Evolutionary conservation across 2,113 vertebrate species (phyloP).

Genomic region (Callorhinus ursinus): DNA sequence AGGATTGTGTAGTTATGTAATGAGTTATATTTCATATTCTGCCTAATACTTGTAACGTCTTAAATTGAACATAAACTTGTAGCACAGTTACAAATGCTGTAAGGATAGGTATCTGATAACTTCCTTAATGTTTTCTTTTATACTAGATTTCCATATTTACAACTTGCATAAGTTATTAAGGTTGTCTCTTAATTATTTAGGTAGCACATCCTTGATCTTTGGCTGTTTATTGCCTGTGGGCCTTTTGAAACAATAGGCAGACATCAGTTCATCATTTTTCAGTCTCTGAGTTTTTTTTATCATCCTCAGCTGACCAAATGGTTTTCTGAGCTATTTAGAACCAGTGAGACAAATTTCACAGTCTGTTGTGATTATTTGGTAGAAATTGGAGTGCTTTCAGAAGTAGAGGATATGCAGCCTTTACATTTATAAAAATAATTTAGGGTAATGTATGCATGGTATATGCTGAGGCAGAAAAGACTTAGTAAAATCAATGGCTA

Average conservation of each 20-base stretch:
- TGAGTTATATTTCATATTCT: conserved; percentile 53
- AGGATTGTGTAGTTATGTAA: conserved; percentile 64
- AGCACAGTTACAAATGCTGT: conserved; percentile 28
- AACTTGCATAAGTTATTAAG: conserved; percentile 6
- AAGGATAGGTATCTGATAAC: conserved; percentile 30
- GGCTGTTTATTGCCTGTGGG: conserved; percentile 3
- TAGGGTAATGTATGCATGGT: conserved; percentile 6
- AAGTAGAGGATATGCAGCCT: conserved; percentile 6
- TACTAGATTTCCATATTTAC: conserved; percentile 43
- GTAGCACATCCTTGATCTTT: conserved; percentile 50
- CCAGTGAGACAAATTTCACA: conserved; percentile 29
- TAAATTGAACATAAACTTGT: conserved; percentile 43
- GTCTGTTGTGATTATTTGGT: conserved; percentile 33
- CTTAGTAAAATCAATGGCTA: conserved; percentile 28
- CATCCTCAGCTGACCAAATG: background rate
- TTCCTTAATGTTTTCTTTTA: conserved; percentile 58
- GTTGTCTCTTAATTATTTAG: conserved; percentile 10
- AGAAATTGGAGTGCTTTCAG: background rate
- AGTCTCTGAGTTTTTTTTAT: conserved; percentile 55
- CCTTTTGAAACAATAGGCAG: conserved; percentile 51
- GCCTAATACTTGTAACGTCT: conserved; percentile 51
- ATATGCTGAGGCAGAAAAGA: conserved; percentile 31
- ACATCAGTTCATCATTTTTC: conserved; percentile 32
- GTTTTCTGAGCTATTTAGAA: conserved; percentile 60
- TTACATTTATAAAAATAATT: conserved; percentile 47